phyloP scores from a whole-genome alignment of 2,797 vertebrate species.

The Macropodus opercularis region DNA sequence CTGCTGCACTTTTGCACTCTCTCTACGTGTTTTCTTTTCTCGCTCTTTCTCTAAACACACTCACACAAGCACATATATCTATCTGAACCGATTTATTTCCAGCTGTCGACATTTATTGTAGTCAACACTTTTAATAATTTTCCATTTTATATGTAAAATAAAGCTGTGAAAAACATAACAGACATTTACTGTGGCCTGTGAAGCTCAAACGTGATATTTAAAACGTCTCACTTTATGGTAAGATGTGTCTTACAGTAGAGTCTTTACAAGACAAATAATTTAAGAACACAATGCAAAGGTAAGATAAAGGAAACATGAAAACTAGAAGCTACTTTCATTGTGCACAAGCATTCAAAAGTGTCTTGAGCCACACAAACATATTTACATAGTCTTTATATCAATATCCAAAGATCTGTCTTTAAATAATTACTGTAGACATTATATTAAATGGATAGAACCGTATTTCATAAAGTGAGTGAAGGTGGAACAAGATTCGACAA shows the following conservation, averaged over 20 bases:
- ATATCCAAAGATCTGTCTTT: constrained; percentile 36
- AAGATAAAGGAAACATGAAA: constrained; percentile 21
- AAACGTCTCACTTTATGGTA: constrained; percentile 42
- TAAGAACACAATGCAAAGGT: constrained; percentile 67
- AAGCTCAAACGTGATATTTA: constrained; percentile 44
- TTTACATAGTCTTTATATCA: constrained; percentile 41
- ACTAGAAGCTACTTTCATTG: constrained; percentile 27
- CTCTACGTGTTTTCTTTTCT: constrained; percentile 40
- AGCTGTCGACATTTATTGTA: constrained; percentile 7
- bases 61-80: background rate
- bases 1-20: constrained; percentile 15
- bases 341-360: constrained; percentile 22
- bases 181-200: constrained; percentile 19
- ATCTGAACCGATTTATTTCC: background rate
- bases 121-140: constrained; percentile 19
- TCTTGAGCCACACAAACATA: constrained; percentile 31
- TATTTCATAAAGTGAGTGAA: background rate
- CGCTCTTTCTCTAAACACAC: background rate
- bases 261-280: constrained; percentile 92
- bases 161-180: constrained; percentile 52
- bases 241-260: constrained; percentile 69
- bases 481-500: constrained; percentile 11
- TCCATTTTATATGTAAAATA: constrained; percentile 64
- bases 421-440: constrained; percentile 21
- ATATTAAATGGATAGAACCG: constrained; percentile 17